Conservation (phyloP, 2,888 invertebrate species). For the Stenolophus ochropezus region DNA sequence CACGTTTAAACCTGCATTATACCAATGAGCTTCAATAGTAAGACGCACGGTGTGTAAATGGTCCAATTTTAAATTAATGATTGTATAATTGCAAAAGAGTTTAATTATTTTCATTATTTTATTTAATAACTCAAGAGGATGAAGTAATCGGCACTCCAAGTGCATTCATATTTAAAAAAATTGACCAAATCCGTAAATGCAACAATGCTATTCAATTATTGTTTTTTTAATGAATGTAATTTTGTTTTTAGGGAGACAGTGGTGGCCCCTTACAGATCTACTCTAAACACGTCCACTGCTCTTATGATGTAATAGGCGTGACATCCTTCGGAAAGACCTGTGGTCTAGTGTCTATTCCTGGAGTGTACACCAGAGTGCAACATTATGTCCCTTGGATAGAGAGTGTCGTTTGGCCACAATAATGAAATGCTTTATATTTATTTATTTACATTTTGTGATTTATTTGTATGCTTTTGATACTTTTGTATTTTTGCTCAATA, state of each 20-base stretch:
- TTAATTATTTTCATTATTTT: no score
- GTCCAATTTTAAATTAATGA: no score
- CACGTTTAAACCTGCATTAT: no score
- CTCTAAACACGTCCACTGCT: constrained; percentile 57
- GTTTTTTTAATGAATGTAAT: no score
- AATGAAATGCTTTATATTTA: not conserved
- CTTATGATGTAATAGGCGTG: constrained; percentile 75
- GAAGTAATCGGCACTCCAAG: no score
- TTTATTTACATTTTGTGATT: not conserved
- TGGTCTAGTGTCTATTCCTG: constrained; percentile 72
- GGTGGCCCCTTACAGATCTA: constrained; percentile 77
- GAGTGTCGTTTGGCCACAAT: constrained; percentile 14
- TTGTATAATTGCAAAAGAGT: no score
- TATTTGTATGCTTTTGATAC: not conserved
- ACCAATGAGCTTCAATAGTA: no score
- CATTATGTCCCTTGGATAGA: constrained; percentile 75
- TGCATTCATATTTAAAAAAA: no score
- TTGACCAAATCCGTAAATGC: constrained; percentile 65
- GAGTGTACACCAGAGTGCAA: constrained; percentile 77
- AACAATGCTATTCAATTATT: not conserved
- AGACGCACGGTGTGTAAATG: no score
- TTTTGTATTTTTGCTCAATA: not conserved
- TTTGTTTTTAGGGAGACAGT: constrained; percentile 80
- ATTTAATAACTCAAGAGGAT: no score
- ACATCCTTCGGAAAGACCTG: constrained; percentile 75